phyloP scores from a whole-genome alignment of 2,113 vertebrate genomes.

The Hucho hucho region DNA sequence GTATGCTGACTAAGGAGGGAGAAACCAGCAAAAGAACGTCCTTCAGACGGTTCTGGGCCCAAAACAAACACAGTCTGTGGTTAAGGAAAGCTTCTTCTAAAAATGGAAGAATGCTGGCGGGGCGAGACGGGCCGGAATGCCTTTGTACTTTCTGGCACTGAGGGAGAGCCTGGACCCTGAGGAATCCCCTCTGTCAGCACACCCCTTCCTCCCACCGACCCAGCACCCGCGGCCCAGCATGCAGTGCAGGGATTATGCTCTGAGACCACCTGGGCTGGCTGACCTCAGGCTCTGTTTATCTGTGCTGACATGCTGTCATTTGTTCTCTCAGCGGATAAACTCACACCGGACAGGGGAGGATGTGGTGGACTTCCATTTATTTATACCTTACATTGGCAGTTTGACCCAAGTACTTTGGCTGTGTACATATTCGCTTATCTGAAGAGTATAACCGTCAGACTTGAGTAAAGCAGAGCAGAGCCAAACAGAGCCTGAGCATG shows the following conservation, averaged over 20 bases:
- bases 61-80: slow-evolving; percentile 68
- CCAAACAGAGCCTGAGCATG: neutral
- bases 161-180: slow-evolving; percentile 9
- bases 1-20: slow-evolving; percentile 55
- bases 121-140: slow-evolving; percentile 44
- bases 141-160: slow-evolving; percentile 33
- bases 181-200: slow-evolving; percentile 11
- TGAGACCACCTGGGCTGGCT: slow-evolving; percentile 24
- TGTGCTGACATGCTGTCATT: neutral
- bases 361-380: neutral
- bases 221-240: no score
- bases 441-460: neutral
- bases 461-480: no score
- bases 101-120: slow-evolving; percentile 66
- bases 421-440: neutral
- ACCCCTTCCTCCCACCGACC: no score
- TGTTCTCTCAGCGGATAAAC: neutral
- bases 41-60: slow-evolving; percentile 59
- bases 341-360: neutral
- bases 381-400: neutral
- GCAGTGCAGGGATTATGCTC: no score
- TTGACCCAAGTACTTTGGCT: neutral
- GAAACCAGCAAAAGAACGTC: slow-evolving; percentile 58
- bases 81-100: slow-evolving; percentile 62
- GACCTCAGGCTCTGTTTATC: slow-evolving; percentile 3